phyloP scores from a whole-genome alignment of 1,140 invertebrate species.

The Conus betulinus region DNA sequence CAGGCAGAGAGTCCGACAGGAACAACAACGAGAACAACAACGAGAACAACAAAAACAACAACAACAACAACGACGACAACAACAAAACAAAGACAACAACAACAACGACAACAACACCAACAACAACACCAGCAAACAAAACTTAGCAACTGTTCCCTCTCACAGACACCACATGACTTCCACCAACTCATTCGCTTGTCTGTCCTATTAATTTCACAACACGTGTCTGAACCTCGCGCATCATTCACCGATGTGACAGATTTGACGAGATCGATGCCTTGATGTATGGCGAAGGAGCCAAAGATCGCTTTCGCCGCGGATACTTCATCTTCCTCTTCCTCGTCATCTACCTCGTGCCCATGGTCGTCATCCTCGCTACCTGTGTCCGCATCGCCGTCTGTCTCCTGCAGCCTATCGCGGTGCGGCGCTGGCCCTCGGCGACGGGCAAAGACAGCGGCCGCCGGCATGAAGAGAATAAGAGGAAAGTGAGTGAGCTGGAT shows the following conservation, averaged over 20 bases:
- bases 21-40: no score
- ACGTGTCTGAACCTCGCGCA: no score
- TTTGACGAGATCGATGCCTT: slow-evolving; percentile 68
- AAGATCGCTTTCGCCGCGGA: slow-evolving; percentile 68
- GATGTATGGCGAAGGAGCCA: slow-evolving; percentile 52
- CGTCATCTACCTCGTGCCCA: slow-evolving; percentile 75
- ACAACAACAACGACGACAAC: no score
- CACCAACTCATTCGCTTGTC: no score
- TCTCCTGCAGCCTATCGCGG: slow-evolving; percentile 67
- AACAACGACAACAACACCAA: no score
- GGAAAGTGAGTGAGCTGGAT: slow-evolving; percentile 53
- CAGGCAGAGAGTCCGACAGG: no score
- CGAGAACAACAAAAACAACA: no score
- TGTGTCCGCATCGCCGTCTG: slow-evolving; percentile 75
- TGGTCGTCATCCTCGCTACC: slow-evolving; percentile 75
- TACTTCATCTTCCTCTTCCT: slow-evolving; percentile 77
- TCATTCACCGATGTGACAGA: slow-evolving; percentile 8
- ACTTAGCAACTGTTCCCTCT: no score
- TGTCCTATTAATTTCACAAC: no score
- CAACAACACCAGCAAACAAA: no score
- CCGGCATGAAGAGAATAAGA: slow-evolving; percentile 68
- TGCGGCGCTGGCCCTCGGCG: slow-evolving; percentile 47
- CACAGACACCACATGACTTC: no score
- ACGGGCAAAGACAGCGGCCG: slow-evolving; percentile 55
- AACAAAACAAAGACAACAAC: no score